These are phyloP conservation scores for Cyprinodon brontotheroides DNA, from an alignment of 2,113 vertebrate genomes.

Conservation along the genomic window DNA sequence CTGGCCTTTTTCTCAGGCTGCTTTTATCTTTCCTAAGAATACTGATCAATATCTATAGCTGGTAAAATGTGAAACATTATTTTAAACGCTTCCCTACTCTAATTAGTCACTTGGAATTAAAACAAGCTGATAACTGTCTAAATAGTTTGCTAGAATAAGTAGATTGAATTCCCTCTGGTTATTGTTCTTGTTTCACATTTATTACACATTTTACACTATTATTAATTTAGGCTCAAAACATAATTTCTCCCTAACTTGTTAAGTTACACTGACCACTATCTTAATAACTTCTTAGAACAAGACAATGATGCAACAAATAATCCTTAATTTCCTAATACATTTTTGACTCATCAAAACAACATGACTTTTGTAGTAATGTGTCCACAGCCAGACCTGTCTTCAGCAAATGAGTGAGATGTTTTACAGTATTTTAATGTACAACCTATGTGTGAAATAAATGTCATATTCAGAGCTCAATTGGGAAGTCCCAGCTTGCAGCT, in stretches of 20 bases:
- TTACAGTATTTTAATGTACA: not conserved
- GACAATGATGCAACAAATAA: constrained; percentile 1
- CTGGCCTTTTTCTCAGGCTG: constrained; percentile 22
- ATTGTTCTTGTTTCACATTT: not conserved
- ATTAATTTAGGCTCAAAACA: not conserved
- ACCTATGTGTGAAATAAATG: not conserved
- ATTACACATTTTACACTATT: not conserved
- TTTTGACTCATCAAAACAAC: not conserved
- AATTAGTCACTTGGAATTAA: not conserved
- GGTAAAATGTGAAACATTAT: not conserved
- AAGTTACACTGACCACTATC: not conserved
- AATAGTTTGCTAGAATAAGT: not conserved
- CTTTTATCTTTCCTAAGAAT: constrained; percentile 12
- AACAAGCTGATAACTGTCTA: not conserved
- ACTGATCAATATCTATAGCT: constrained; percentile 11
- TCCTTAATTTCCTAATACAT: constrained; percentile 19
- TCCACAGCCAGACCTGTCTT: not conserved
- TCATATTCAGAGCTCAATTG: not conserved
- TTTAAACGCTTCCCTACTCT: not conserved
- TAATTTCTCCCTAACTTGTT: not conserved
- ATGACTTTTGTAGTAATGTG: not conserved
- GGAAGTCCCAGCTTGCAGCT: not conserved
- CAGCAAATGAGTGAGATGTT: not conserved
- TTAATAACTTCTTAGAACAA: not conserved
- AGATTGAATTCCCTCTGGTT: not conserved